Base-by-base conservation (phyloP, 2,113 vertebrate genomes). In the Anser cygnoides region DNA sequence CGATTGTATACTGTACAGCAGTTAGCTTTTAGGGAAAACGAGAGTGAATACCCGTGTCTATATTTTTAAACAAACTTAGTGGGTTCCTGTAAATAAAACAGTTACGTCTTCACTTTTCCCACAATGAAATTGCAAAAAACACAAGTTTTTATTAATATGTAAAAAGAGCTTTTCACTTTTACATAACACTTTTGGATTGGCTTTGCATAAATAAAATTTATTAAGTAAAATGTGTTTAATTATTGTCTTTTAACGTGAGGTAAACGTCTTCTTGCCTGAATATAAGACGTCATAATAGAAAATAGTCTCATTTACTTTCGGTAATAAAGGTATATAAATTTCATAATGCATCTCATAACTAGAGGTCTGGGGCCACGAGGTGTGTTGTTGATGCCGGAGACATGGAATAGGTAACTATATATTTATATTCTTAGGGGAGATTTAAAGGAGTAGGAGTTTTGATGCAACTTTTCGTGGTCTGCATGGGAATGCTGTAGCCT, bases 171-270 rank as follows among this genome's bases (percentile, higher is more conserved):
- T 98, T 97, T 96, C 97, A 96, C 95, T 97, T 97, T 97, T 84
- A 77, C 78, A 94, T 88, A 92, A 81, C 77, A 91, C 85, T 96
- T 98, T 79, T 89, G 77, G 92, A 96, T 97, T 96, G 95, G 90
- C 96, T 97, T 98, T 98, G 96, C 95, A 96, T 92, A 98, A 98
- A 98, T 98, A 97, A 98, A 97, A 68, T 95, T 61, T 93, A 57
- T 96, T 87, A 16, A 61, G 80, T 92, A 97, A 96, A 82, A 18
- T 3, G 6, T 79, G 22, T 65, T 89, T 70, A 21, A 12, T 83
- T 35, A 9, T 61, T 71, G 9, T 61, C 16, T 3, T 0, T 4
- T 81, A 31, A 9, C 1, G 4, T 10, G 35, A 39, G 8, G 14
- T 58, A 19, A 65, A 57, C 35, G 21, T 33, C 14, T 49, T 72